Evolutionary conservation across 2,113 vertebrate species (phyloP).

Genomic region (Mesembrinibis cayennensis): DNA sequence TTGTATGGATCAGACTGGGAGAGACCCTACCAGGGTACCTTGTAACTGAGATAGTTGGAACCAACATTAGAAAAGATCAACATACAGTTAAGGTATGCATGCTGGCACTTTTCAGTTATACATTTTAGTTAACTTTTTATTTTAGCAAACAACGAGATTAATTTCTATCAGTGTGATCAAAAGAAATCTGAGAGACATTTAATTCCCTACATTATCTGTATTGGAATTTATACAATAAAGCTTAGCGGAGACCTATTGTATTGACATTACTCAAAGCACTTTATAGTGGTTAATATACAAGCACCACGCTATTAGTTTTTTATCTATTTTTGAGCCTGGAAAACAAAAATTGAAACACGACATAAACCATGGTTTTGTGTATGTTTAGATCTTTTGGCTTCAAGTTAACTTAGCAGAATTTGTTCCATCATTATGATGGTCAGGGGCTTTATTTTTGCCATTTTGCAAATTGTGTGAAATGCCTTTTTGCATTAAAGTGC

Average conservation of each 20-base stretch:
- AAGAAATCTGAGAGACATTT: background rate
- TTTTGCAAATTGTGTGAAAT: background rate
- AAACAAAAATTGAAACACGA: background rate
- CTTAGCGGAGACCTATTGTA: background rate
- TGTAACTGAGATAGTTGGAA: background rate
- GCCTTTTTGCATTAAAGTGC: background rate
- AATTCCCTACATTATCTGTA: background rate
- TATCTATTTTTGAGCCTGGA: background rate
- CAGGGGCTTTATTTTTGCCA: background rate
- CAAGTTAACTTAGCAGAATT: background rate
- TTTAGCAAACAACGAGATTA: background rate
- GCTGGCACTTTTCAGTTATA: background rate
- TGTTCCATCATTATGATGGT: fast-evolving
- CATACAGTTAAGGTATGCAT: no score
- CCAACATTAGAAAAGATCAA: background rate
- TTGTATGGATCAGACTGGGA: background rate
- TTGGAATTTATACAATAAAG: background rate
- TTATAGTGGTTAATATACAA: background rate
- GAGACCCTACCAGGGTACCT: background rate
- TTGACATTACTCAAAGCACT: background rate
- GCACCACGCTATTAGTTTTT: background rate
- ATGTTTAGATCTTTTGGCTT: background rate
- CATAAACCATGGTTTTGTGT: background rate
- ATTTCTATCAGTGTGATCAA: background rate
- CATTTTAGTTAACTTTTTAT: background rate